A percentile compares a stretch with the other conserved stretches of the same genome.
These are phyloP conservation scores for Nothocercus julius DNA, from an alignment of 2,113 vertebrate species.

Conservation along the genomic window DNA sequence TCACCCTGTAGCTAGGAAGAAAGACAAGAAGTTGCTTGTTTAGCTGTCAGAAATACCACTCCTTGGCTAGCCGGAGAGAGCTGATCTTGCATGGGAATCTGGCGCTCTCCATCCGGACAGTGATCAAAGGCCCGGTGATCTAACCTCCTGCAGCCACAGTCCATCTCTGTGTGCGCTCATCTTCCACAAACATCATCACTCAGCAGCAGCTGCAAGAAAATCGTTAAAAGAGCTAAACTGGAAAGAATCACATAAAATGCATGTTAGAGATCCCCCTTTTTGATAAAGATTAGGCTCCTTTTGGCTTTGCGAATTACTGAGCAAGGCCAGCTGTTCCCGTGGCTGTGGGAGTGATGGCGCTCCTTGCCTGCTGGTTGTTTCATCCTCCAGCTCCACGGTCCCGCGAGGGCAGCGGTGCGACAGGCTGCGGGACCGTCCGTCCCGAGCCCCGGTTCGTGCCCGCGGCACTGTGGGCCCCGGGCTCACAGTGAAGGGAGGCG, in stretches of 20 bases:
- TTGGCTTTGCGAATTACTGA: background rate
- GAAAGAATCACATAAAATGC: background rate
- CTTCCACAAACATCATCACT: background rate
- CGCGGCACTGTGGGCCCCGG: background rate
- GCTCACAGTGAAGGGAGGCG: background rate
- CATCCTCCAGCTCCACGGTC: background rate
- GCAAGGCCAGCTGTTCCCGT: background rate
- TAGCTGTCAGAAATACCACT: conserved; percentile 7
- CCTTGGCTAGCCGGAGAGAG: background rate
- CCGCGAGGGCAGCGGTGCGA: background rate
- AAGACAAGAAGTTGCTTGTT: conserved; percentile 31
- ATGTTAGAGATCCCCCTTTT: background rate
- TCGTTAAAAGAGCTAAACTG: background rate
- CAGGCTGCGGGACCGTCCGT: background rate
- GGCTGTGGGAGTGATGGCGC: background rate
- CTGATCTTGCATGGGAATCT: background rate
- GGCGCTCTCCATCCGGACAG: background rate
- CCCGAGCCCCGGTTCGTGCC: background rate
- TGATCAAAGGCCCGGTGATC: conserved; percentile 27
- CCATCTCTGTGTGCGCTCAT: background rate
- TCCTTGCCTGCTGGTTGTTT: background rate
- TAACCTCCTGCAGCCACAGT: background rate
- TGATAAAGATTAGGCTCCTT: background rate
- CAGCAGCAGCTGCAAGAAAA: conserved; percentile 12
- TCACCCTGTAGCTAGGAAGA: background rate